Percentiles rank a stretch among this genome's conserved stretches.
These are phyloP conservation scores for Anguilla anguilla DNA, from an alignment of 2,797 vertebrate species.

Conservation along the genomic window DNA sequence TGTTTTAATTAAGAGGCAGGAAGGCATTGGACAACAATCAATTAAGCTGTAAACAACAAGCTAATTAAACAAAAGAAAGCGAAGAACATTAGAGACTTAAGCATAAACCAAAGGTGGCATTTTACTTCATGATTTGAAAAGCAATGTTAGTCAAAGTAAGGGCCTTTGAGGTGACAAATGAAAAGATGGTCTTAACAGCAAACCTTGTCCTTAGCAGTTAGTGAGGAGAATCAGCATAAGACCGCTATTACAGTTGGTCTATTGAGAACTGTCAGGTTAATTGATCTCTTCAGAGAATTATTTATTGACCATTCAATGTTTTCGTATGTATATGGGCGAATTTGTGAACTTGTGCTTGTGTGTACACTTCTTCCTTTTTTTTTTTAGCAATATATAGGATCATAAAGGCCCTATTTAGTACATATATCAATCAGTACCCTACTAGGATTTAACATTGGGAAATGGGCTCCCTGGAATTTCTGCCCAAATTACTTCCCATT, in stretches of 20 bases:
- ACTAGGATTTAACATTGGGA: no score
- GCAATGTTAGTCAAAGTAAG: not conserved
- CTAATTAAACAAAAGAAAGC: slow-evolving; percentile 31
- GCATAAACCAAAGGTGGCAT: slow-evolving; percentile 18
- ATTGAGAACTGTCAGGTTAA: not conserved
- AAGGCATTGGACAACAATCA: slow-evolving; percentile 25
- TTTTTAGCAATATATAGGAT: not conserved
- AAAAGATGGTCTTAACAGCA: not conserved
- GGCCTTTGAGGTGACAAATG: not conserved
- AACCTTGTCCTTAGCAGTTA: slow-evolving; percentile 29
- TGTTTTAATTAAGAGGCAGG: slow-evolving; percentile 31
- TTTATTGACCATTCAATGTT: not conserved
- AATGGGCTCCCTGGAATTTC: no score
- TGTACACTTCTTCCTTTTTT: slow-evolving; percentile 12
- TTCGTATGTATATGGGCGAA: not conserved
- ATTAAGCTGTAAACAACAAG: slow-evolving; percentile 27
- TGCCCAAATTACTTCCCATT: no score
- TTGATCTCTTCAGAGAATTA: not conserved
- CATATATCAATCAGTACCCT: no score
- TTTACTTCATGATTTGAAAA: slow-evolving; percentile 16
- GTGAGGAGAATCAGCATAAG: not conserved
- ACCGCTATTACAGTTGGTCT: not conserved
- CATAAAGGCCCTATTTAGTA: no score
- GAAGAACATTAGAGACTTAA: slow-evolving; percentile 13
- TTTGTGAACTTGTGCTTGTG: slow-evolving; percentile 23